phyloP scores from a whole-genome alignment of 2,888 invertebrate species.

The Dolichomitus sp. region DNA sequence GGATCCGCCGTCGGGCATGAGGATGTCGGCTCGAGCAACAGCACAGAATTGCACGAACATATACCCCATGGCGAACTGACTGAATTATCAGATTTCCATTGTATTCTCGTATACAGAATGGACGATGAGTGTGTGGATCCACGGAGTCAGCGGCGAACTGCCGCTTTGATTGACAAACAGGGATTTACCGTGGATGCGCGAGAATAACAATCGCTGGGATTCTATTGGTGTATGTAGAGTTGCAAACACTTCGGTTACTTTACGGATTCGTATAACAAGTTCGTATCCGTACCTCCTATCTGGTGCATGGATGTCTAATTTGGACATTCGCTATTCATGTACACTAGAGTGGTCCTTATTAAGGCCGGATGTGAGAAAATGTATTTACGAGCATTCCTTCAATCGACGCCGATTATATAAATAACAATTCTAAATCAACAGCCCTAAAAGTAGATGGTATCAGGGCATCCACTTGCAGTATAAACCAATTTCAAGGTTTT shows the following conservation, averaged over 20 bases:
- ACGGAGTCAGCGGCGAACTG: conserved; percentile 30
- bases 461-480: too few relatives aligned
- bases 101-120: conserved; percentile 52
- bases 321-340: background rate
- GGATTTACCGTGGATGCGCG: conserved; percentile 53
- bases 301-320: background rate
- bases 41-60: background rate
- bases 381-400: too few relatives aligned
- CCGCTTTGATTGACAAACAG: conserved; percentile 75
- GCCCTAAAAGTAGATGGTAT: too few relatives aligned
- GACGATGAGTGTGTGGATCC: conserved; percentile 11
- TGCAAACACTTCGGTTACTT: conserved; percentile 42
- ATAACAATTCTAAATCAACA: too few relatives aligned
- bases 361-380: too few relatives aligned
- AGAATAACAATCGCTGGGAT: conserved; percentile 54
- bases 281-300: background rate
- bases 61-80: conserved; percentile 34
- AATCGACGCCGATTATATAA: too few relatives aligned
- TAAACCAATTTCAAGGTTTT: too few relatives aligned
- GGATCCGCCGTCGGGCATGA: conserved; percentile 4
- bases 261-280: conserved; percentile 52
- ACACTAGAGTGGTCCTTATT: background rate
- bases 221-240: conserved; percentile 28
- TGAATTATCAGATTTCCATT: conserved; percentile 76
- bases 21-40: conserved; percentile 19